Percentiles rank a stretch among this genome's conserved stretches.
Evolutionary conservation across 1,140 invertebrate species (phyloP).

Genomic region (Caenorhabditis brenneri): DNA sequence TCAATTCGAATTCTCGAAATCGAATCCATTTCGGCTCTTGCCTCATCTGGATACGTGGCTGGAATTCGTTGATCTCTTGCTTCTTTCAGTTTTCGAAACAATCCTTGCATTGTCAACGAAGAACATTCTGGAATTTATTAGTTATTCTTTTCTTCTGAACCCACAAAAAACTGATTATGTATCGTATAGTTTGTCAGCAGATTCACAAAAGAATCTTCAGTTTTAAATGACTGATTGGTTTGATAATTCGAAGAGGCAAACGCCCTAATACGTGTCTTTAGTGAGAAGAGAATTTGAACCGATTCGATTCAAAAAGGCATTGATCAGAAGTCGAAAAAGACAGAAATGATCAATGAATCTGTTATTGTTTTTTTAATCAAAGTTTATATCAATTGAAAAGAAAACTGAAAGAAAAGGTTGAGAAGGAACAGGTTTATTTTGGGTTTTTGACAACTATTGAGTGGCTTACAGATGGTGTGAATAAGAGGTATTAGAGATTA

Average conservation of each 20-base stretch:
- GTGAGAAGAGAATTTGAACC: neutral
- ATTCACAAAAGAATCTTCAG: neutral
- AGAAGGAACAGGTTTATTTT: neutral
- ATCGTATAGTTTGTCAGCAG: neutral
- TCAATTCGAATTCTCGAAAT: neutral
- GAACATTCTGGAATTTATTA: neutral
- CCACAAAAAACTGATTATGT: too few relatives aligned
- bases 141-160: too few relatives aligned
- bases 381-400: neutral
- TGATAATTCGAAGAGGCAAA: neutral
- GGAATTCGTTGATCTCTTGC: neutral
- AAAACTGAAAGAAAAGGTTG: neutral
- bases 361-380: neutral
- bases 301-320: neutral
- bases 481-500: too few relatives aligned
- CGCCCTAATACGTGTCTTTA: too few relatives aligned
- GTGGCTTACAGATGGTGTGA: too few relatives aligned
- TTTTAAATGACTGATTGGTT: neutral
- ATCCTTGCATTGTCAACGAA: slow-evolving; percentile 1
- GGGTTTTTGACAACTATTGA: too few relatives aligned
- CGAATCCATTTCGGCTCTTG: neutral
- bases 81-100: neutral
- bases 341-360: slow-evolving; percentile 21
- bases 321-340: neutral
- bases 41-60: neutral